Evolutionary conservation across 2,888 invertebrate species (phyloP).

Genomic region (Eurois occulta): DNA sequence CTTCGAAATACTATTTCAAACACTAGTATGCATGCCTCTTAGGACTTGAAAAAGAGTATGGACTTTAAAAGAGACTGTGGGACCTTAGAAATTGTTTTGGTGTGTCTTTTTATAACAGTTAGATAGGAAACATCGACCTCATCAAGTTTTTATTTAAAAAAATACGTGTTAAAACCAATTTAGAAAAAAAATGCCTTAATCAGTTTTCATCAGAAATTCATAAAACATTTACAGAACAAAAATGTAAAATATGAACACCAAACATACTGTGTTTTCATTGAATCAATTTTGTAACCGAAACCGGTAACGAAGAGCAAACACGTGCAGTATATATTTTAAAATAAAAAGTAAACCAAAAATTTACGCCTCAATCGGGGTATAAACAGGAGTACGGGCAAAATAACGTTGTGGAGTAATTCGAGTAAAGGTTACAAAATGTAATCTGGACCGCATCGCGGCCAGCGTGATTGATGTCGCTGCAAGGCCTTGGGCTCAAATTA

Average conservation of each 20-base stretch:
- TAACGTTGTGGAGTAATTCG: conserved; percentile 43
- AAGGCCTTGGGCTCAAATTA: conserved; percentile 71
- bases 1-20: neutral
- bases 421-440: conserved; percentile 62
- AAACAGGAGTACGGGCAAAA: conserved; percentile 26
- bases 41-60: too few relatives aligned
- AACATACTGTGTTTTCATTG: neutral
- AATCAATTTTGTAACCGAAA: conserved; percentile 14
- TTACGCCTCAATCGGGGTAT: conserved; percentile 14
- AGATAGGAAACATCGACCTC: neutral
- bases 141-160: neutral
- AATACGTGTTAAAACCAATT: neutral
- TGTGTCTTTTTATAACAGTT: neutral
- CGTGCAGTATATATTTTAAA: neutral
- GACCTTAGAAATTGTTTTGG: neutral
- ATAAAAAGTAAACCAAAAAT: conserved; percentile 14
- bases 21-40: neutral
- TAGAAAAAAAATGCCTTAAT: neutral
- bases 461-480: conserved; percentile 75
- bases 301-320: neutral
- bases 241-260: neutral
- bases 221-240: neutral
- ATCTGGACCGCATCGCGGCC: conserved; percentile 67
- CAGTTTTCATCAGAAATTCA: too few relatives aligned
- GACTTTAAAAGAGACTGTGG: neutral